Base-by-base conservation (phyloP, 2,888 invertebrate species). In the Leptothorax acervorum region DNA sequence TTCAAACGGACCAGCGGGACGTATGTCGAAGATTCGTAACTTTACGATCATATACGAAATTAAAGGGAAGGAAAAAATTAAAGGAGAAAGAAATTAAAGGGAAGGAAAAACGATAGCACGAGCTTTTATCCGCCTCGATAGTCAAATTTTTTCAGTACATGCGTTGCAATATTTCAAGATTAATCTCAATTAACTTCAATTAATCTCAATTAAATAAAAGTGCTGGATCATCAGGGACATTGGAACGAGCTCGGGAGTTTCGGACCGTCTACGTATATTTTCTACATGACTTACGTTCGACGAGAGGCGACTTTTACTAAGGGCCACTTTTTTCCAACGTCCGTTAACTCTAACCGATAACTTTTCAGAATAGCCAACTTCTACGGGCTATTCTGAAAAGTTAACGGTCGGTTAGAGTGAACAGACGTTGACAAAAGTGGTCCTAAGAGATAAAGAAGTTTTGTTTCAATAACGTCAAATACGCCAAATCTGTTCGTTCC, bases 381-480 rank as follows among this genome's bases (percentile, higher is more conserved):
- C 35, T 6, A 6, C 35, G 35, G 35, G 35, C 35, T 6, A 35
- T 35, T 35, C 35, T 35, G 35, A 35, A 35, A 35, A 35, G 35
- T 35, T 35, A 35, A 35, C 35, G 35, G 6, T 35, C 35, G 35
- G 35, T 6, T 35, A 35, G 35, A 35, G 35, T 6, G 6, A 35
- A 35, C 35, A 35, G 35, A 35, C 35, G 35, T 35, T 35, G 35
- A 6, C 35, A 35, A 35, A 35, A 35, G 35, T 35, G 35, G 35
- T 35, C 35, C n/a, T 2, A 11, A 23, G 31, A 78, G 55, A 78
- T 66, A 79, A 48, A 28, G 48, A 81, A 79, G 79, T 71, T 71
- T 79, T 71, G 70, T 81, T 71, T 81, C 79, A 71, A 81, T 60
- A 81, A 78, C 57, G 74, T 28, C 53, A 70, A 55, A 55, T 55